Percentiles rank a stretch among this genome's conserved stretches.
Conservation (phyloP, 2,797 vertebrate species). For the Cynodonichthys magdalenae region DNA sequence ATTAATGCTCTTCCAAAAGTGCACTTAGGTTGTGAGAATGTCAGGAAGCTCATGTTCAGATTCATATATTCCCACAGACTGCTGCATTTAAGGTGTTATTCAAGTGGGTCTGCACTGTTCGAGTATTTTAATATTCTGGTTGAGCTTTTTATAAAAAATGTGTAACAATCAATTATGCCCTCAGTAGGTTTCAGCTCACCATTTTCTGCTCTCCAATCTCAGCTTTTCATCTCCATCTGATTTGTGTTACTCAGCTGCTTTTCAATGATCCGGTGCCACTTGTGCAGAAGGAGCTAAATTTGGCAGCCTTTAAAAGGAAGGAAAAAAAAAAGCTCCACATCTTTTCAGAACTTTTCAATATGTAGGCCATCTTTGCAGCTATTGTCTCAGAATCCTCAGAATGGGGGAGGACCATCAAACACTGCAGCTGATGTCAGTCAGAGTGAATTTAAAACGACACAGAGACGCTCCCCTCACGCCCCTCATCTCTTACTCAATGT, state of each 20-base stretch:
- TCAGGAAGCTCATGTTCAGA: too few species aligned
- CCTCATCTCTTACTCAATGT: conserved; percentile 44
- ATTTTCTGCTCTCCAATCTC: conserved; percentile 1
- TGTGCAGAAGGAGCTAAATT: conserved; percentile 41
- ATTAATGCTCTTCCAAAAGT: too few species aligned
- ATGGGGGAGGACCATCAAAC: conserved; percentile 43
- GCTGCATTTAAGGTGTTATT: too few species aligned
- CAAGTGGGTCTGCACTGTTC: too few species aligned
- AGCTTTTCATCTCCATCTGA: conserved; percentile 10
- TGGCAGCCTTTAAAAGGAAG: conserved; percentile 35
- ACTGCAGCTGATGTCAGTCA: conserved; percentile 48
- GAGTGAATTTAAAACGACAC: conserved; percentile 25
- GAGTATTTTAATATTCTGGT: too few species aligned
- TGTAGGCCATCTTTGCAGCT: conserved; percentile 49
- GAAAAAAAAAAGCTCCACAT: conserved; percentile 23
- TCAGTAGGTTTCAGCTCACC: conserved; percentile 8
- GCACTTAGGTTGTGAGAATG: too few species aligned
- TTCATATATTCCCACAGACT: too few species aligned
- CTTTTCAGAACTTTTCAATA: conserved; percentile 48
- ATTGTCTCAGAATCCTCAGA: conserved; percentile 29
- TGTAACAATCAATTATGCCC: background rate
- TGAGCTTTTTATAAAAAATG: too few species aligned
- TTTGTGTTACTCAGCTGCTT: conserved; percentile 30
- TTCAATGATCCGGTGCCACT: conserved; percentile 24
- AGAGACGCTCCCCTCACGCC: conserved; percentile 12